A percentile compares a stretch with the other conserved stretches of the same genome.
phyloP scores from a whole-genome alignment of 2,797 vertebrate genomes.

The Aphelocoma californica region DNA sequence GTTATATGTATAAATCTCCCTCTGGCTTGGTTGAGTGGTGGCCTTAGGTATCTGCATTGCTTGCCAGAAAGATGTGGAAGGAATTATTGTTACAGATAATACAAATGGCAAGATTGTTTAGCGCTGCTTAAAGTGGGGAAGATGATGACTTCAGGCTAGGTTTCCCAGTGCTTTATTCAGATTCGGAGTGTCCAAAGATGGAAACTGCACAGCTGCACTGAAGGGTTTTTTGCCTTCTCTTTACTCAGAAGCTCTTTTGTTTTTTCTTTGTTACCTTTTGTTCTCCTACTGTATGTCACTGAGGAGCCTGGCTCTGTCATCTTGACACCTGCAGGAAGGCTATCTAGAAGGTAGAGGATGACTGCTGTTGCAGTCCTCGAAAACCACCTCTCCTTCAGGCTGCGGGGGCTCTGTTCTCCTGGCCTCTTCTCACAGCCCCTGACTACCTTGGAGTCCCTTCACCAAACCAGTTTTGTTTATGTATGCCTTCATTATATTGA shows the following conservation, averaged over 20 bases:
- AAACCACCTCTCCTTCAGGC: not conserved
- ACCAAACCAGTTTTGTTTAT: not conserved
- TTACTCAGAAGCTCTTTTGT: not conserved
- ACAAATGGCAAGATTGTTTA: not conserved
- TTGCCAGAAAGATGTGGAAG: not conserved
- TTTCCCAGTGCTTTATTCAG: not conserved
- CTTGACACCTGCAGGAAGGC: not conserved
- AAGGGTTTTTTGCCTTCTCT: not conserved
- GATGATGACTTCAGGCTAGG: not conserved
- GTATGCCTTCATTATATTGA: not conserved
- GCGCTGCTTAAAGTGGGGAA: not conserved
- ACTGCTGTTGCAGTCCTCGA: not conserved
- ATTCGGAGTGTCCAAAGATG: not conserved
- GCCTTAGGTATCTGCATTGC: not conserved
- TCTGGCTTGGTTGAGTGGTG: not conserved
- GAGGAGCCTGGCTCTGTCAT: not conserved
- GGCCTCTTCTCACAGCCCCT: not conserved
- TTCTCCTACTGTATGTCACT: fast-evolving
- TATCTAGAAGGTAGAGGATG: not conserved
- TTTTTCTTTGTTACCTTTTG: not conserved
- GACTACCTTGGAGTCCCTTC: not conserved
- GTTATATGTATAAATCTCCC: not conserved
- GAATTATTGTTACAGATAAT: not conserved
- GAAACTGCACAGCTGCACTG: not conserved
- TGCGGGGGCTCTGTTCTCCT: not conserved